phyloP scores from a whole-genome alignment of 2,797 vertebrate species.

The Danio tinwini region DNA sequence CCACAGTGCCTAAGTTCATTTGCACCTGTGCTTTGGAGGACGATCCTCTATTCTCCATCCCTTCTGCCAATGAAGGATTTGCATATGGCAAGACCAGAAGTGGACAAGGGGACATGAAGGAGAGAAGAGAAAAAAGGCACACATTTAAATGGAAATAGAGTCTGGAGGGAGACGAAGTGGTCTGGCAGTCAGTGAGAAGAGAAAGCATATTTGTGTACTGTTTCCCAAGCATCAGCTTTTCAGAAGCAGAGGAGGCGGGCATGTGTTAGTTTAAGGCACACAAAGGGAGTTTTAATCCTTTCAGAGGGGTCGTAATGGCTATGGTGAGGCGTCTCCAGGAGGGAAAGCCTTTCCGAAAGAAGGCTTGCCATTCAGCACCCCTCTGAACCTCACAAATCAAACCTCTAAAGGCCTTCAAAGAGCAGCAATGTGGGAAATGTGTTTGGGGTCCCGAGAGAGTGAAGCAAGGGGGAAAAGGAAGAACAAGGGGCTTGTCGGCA shows the following conservation, averaged over 20 bases:
- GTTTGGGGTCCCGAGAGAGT: conserved; percentile 67
- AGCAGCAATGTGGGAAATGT: conserved; percentile 89
- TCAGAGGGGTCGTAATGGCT: conserved; percentile 92
- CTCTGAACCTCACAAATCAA: conserved; percentile 90
- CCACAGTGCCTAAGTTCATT: conserved; percentile 72
- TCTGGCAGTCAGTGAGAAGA: conserved; percentile 80
- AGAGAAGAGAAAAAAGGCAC: conserved; percentile 77
- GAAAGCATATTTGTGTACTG: conserved; percentile 91
- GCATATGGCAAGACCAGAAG: conserved; percentile 80
- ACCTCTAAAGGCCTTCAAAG: conserved; percentile 88
- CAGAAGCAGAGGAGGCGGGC: conserved; percentile 81
- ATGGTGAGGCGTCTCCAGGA: conserved; percentile 81
- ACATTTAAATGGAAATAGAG: conserved; percentile 95
- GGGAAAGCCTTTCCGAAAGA: conserved; percentile 90
- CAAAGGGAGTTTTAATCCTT: conserved; percentile 95
- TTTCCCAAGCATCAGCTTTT: conserved; percentile 89
- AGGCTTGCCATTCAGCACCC: conserved; percentile 84
- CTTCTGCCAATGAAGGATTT: conserved; percentile 82
- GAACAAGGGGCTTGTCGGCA: conserved; percentile 69
- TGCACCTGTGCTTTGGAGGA: conserved; percentile 87
- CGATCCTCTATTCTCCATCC: conserved; percentile 78
- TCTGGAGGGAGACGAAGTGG: conserved; percentile 82
- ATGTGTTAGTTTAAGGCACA: conserved; percentile 94
- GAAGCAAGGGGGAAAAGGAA: conserved; percentile 55
- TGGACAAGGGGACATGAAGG: conserved; percentile 73